These are phyloP conservation scores for Ornithorhynchus anatinus DNA, from an alignment of 2,113 vertebrate genomes.

Conservation along the genomic window DNA sequence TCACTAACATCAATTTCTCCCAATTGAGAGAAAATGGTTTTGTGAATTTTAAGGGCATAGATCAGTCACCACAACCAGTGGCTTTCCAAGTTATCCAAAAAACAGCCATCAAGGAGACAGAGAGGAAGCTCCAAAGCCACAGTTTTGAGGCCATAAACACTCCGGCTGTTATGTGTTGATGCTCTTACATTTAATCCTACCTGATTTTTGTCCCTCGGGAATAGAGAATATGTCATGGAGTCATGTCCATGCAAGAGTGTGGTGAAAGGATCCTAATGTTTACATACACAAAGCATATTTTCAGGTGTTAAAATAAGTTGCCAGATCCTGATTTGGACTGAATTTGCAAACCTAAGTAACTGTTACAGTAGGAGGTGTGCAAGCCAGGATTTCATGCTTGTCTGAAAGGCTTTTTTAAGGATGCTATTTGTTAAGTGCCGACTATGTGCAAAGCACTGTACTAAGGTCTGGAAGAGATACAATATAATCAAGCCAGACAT, in stretches of 20 bases:
- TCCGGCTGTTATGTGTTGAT: not conserved
- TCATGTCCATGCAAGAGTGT: too few relatives aligned
- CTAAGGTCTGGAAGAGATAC: too few relatives aligned
- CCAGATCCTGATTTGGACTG: not conserved
- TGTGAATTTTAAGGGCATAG: not conserved
- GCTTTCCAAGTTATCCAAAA: not conserved
- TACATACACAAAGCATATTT: not conserved
- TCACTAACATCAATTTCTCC: not conserved
- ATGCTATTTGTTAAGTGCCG: too few relatives aligned
- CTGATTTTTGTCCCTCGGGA: not conserved
- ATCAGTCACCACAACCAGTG: not conserved
- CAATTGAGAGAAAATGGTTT: slow-evolving; percentile 9
- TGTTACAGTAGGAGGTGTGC: not conserved
- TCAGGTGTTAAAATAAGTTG: not conserved
- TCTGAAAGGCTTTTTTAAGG: too few relatives aligned
- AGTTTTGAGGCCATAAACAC: slow-evolving; percentile 13
- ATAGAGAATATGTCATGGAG: not conserved
- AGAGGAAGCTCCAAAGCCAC: not conserved
- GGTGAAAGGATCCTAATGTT: not conserved
- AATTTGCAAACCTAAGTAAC: not conserved
- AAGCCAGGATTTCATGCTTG: not conserved
- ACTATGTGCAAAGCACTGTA: too few relatives aligned
- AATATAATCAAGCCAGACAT: too few relatives aligned
- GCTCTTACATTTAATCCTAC: not conserved
- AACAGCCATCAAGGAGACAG: slow-evolving; percentile 7